phyloP scores from a whole-genome alignment of 53 echinoderm and acorn worm species.

The Arbacia lixula region DNA sequence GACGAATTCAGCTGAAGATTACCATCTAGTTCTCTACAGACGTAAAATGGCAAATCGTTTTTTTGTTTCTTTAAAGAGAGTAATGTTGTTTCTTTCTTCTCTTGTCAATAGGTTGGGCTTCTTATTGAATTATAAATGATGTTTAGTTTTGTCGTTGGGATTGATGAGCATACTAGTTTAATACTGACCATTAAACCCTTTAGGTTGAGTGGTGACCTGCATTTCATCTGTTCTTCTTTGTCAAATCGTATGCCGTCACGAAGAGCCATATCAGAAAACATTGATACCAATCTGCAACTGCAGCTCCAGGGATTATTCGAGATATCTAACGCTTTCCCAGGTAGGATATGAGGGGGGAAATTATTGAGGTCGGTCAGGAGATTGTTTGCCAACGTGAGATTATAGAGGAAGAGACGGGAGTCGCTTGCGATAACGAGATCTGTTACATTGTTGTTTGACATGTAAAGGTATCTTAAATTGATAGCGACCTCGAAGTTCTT shows the following conservation, averaged over 20 bases:
- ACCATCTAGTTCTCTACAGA: too few relatives aligned
- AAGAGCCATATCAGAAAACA: constrained; percentile 22
- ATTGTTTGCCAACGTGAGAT: constrained; percentile 40
- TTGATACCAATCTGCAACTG: constrained; percentile 47
- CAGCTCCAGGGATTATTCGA: constrained; percentile 73
- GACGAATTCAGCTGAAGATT: too few relatives aligned
- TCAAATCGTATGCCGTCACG: constrained; percentile 13
- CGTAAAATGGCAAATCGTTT: too few relatives aligned
- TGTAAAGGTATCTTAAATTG: constrained; percentile 18
- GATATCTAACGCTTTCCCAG: constrained; percentile 55
- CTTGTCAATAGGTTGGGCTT: too few relatives aligned
- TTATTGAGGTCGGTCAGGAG: neutral
- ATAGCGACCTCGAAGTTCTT: constrained; percentile 18
- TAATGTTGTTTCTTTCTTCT: too few relatives aligned
- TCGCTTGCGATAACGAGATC: neutral
- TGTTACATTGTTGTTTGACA: constrained; percentile 35
- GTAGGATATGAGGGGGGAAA: constrained; percentile 16
- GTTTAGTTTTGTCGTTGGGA: too few relatives aligned
- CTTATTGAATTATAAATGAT: too few relatives aligned
- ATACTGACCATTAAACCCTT: constrained; percentile 19
- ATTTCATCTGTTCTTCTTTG: constrained; percentile 22
- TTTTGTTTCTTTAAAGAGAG: too few relatives aligned
- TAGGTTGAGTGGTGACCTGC: neutral
- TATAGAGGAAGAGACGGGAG: constrained; percentile 28
- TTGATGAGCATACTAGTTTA: too few relatives aligned